Percentiles rank a stretch among this genome's conserved stretches.
Evolutionary conservation across 2,113 vertebrate genomes (phyloP).

Genomic region (Tiliqua scincoides): DNA sequence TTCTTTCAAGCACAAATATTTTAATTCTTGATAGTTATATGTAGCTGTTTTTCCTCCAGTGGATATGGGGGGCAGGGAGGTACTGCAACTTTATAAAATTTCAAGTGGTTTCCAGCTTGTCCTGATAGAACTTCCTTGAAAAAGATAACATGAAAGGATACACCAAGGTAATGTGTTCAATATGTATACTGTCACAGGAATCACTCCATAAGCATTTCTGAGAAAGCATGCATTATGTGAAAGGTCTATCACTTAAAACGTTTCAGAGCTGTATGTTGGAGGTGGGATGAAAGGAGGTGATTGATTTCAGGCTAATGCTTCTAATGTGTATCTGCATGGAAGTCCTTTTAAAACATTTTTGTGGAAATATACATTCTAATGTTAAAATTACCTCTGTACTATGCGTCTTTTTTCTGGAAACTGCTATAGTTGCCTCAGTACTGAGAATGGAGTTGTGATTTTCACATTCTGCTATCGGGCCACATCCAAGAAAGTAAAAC

Average conservation of each 20-base stretch:
- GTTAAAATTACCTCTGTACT: background rate
- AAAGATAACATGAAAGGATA: background rate
- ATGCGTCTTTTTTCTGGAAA: background rate
- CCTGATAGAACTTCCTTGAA: background rate
- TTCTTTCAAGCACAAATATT: constrained; percentile 26
- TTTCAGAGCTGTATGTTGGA: background rate
- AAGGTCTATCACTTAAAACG: background rate
- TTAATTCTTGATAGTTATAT: background rate
- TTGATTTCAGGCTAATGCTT: background rate
- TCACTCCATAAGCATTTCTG: background rate
- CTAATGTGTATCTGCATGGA: background rate
- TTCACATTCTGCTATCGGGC: background rate
- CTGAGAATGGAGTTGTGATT: background rate
- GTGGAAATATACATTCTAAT: background rate
- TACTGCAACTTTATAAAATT: background rate
- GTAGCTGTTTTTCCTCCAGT: background rate
- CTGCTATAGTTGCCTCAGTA: background rate
- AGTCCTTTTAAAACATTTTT: background rate
- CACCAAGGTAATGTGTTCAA: background rate
- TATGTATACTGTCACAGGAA: background rate
- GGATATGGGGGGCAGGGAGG: background rate
- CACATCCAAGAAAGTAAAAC: background rate
- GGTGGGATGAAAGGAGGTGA: background rate
- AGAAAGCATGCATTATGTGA: background rate
- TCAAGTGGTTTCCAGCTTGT: background rate